A percentile compares a stretch with the other conserved stretches of the same genome.
Evolutionary conservation across 1,140 invertebrate genomes (phyloP).

Genomic region (Chymomyza costata): DNA sequence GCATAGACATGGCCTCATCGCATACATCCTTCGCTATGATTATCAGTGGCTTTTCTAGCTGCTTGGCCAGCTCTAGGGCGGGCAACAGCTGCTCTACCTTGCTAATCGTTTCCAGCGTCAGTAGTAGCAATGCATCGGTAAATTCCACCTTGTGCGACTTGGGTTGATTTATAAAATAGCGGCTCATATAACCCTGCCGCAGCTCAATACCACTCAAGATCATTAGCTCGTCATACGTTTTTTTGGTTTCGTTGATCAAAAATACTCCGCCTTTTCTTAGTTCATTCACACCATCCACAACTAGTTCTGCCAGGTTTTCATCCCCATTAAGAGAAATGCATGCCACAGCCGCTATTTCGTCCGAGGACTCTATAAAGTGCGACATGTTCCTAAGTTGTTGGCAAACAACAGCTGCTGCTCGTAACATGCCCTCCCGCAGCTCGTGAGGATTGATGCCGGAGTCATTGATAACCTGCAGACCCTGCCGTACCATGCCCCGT

Average conservation of each 20-base stretch:
- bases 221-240: conserved; percentile 91
- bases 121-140: conserved; percentile 86
- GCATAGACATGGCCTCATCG: conserved; percentile 85
- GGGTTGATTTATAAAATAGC: conserved; percentile 94
- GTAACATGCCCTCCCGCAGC: conserved; percentile 90
- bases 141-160: conserved; percentile 95
- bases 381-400: conserved; percentile 87
- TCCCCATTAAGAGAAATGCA: conserved; percentile 98
- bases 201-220: conserved; percentile 97
- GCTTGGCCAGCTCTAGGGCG: conserved; percentile 92
- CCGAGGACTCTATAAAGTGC: conserved; percentile 90
- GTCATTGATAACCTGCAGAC: conserved; percentile 94
- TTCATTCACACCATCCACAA: conserved; percentile 91
- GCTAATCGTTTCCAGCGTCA: conserved; percentile 95
- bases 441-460: conserved; percentile 96
- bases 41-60: conserved; percentile 84
- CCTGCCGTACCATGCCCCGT: conserved; percentile 93
- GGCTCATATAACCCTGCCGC: conserved; percentile 96
- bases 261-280: conserved; percentile 94
- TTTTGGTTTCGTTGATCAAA: conserved; percentile 97
- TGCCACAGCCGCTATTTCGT: conserved; percentile 97
- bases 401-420: conserved; percentile 89
- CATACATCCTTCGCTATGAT: conserved; percentile 89
- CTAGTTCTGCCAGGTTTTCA: conserved; percentile 89
- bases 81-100: conserved; percentile 92